These are phyloP conservation scores for Hypselothyrea guttata DNA, from an alignment of 2,888 invertebrate species.

Conservation along the genomic window DNA sequence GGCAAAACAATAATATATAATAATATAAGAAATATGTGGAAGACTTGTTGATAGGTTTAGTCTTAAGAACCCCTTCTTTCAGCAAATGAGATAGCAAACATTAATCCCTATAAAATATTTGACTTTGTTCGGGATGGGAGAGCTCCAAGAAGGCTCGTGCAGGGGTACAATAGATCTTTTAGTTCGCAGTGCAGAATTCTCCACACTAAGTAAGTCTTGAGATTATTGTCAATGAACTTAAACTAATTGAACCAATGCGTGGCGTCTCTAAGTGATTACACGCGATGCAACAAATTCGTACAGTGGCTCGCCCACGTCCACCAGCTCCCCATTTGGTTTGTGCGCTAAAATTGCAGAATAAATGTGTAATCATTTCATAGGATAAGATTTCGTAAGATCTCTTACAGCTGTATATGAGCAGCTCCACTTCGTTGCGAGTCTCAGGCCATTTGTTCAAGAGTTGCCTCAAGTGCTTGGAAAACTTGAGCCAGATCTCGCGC, in stretches of 20 bases:
- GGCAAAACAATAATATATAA: too few relatives aligned
- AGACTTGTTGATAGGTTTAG: too few relatives aligned
- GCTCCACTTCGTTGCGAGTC: conserved; percentile 67
- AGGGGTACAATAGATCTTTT: too few relatives aligned
- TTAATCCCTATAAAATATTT: too few relatives aligned
- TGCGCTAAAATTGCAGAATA: conserved; percentile 52
- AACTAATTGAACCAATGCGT: not conserved
- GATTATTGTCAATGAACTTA: not conserved
- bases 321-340: conserved; percentile 48
- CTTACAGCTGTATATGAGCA: conserved; percentile 75
- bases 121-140: too few relatives aligned
- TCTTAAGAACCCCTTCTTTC: too few relatives aligned
- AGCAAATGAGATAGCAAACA: too few relatives aligned
- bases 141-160: too few relatives aligned
- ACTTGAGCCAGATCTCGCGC: conserved; percentile 77
- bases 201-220: too few relatives aligned
- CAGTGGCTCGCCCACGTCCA: conserved; percentile 71
- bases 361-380: not conserved
- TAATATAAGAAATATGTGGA: too few relatives aligned
- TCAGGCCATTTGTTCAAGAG: conserved; percentile 68
- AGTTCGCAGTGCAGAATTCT: too few relatives aligned
- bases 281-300: conserved; percentile 22
- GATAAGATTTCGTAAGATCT: too few relatives aligned
- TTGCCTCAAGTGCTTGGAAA: conserved; percentile 67
- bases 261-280: not conserved